Evolutionary conservation across 2,113 vertebrate genomes (phyloP).

Genomic region (Regulus satrapa): DNA sequence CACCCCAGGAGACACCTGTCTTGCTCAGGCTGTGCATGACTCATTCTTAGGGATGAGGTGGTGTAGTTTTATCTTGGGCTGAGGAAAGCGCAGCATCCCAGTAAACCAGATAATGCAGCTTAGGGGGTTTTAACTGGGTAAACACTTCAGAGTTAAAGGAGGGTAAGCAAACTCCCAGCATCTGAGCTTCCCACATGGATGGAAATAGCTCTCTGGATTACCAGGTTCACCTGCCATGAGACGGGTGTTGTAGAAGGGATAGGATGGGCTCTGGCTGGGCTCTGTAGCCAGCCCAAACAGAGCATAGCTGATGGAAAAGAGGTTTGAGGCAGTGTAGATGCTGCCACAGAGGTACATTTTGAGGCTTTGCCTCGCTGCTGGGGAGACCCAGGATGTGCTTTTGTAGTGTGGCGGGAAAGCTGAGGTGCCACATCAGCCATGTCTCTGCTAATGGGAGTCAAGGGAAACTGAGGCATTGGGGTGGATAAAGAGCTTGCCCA

Average conservation of each 20-base stretch:
- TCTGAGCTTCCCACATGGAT: not conserved
- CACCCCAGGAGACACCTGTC: not conserved
- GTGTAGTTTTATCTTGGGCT: conserved; percentile 24
- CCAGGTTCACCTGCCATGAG: not conserved
- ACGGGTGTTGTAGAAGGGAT: not conserved
- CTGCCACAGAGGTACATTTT: not conserved
- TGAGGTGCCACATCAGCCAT: not conserved
- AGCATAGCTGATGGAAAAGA: not conserved
- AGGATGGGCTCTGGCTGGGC: not conserved
- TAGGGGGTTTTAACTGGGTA: conserved; percentile 47
- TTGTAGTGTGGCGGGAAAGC: not conserved
- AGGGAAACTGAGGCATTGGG: not conserved
- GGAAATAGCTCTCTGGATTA: conserved; percentile 6
- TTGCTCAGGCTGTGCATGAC: not conserved
- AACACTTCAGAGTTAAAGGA: conserved; percentile 49
- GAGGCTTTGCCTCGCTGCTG: not conserved
- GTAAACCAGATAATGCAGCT: conserved; percentile 62
- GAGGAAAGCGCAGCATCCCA: conserved; percentile 1
- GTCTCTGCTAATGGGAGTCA: not conserved
- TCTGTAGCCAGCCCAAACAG: not conserved
- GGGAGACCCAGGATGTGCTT: not conserved
- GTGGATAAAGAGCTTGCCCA: not conserved
- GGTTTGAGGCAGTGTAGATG: not conserved
- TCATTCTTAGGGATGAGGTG: not conserved
- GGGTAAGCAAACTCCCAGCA: conserved; percentile 27